phyloP scores from a whole-genome alignment of 2,797 vertebrate species.

The Silurus aristotelis region DNA sequence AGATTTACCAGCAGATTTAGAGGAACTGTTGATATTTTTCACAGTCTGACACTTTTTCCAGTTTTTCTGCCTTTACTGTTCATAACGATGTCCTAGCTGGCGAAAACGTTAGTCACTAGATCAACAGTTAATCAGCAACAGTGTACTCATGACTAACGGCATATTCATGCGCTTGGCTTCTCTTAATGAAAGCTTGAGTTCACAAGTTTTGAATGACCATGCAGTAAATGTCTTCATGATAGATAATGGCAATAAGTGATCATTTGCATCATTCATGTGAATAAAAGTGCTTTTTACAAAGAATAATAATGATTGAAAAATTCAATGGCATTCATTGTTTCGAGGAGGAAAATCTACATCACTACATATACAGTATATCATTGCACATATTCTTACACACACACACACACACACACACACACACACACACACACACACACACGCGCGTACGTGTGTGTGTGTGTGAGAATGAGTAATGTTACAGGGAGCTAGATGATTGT shows the following conservation, averaged over 20 bases:
- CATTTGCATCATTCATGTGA: not conserved
- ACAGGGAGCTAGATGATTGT: slow-evolving; percentile 9
- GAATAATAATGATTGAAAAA: not conserved
- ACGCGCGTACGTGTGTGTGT: no score
- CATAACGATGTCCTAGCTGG: not conserved
- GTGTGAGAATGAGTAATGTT: slow-evolving; percentile 20
- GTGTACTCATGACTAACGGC: no score
- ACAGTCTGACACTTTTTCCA: not conserved
- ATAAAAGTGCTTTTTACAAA: not conserved
- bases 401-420: no score
- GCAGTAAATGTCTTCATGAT: not conserved
- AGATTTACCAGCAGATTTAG: not conserved
- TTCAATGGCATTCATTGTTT: fast-evolving
- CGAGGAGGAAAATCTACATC: no score
- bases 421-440: no score
- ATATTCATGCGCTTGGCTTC: not conserved
- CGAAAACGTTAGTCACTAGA: not conserved
- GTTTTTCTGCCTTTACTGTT: not conserved
- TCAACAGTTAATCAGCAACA: not conserved
- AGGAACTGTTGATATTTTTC: not conserved
- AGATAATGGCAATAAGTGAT: not conserved
- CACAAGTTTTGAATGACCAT: not conserved
- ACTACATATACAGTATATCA: no score
- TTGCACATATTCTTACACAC: no score
- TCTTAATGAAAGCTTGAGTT: not conserved